Evolutionary conservation across 2,113 vertebrate species (phyloP).

Genomic region (Leptobrachium leishanense): DNA sequence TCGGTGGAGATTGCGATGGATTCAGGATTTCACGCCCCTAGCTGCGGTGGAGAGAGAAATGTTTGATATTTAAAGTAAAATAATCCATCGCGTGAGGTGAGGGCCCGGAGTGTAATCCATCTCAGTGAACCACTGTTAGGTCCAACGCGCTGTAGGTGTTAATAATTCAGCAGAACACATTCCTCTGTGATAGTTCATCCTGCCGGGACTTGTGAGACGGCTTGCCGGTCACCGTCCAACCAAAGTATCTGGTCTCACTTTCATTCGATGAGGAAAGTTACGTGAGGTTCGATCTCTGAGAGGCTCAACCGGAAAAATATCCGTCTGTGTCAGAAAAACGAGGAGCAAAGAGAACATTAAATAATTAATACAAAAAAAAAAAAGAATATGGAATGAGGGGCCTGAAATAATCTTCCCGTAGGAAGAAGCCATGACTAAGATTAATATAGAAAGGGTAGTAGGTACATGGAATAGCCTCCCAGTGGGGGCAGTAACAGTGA

Average conservation of each 20-base stretch:
- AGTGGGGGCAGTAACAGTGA: no score
- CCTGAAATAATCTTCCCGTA: no score
- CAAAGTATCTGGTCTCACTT: background rate
- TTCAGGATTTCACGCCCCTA: slow-evolving; percentile 52
- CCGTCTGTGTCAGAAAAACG: no score
- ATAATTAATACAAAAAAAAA: no score
- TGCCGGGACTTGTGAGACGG: background rate
- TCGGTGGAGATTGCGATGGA: slow-evolving; percentile 47
- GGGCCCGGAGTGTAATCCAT: slow-evolving; percentile 57
- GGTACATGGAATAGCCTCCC: no score
- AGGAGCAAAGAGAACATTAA: no score
- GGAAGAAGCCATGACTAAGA: no score
- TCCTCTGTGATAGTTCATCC: background rate
- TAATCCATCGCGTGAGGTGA: slow-evolving; percentile 52
- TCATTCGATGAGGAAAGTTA: background rate
- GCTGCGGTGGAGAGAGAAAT: slow-evolving; percentile 39
- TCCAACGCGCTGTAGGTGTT: background rate
- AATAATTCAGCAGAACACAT: background rate
- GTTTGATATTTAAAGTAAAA: slow-evolving; percentile 48
- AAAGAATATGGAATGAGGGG: no score
- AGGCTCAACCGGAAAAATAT: no score
- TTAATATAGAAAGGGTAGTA: no score
- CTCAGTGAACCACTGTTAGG: background rate
- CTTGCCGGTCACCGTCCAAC: background rate
- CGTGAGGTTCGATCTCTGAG: no score